These are phyloP conservation scores for Disparrhopalites patrizii DNA, from an alignment of 2,888 invertebrate species.

Conservation along the genomic window DNA sequence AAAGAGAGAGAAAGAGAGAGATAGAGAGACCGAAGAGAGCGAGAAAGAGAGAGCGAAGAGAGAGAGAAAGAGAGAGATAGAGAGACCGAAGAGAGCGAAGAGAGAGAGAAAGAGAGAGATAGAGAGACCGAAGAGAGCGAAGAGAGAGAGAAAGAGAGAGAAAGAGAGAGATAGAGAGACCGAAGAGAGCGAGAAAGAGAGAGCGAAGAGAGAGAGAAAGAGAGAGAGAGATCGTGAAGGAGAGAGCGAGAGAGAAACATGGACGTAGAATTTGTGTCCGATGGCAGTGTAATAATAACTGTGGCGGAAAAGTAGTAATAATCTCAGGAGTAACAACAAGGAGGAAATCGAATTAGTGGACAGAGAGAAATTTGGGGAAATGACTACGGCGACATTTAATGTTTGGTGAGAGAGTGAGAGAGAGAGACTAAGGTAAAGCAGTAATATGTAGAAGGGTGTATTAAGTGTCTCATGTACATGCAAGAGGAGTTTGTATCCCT, in stretches of 20 bases:
- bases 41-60: background rate
- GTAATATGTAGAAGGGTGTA: background rate
- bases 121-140: background rate
- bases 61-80: background rate
- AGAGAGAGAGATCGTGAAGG: background rate
- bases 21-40: background rate
- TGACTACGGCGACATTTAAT: conserved; percentile 9
- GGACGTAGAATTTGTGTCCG: conserved; percentile 1
- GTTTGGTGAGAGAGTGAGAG: background rate
- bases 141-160: background rate
- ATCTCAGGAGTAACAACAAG: conserved; percentile 3
- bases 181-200: background rate
- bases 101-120: background rate
- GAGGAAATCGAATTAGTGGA: conserved; percentile 26
- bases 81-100: background rate
- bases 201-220: background rate
- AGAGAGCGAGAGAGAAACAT: background rate
- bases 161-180: background rate
- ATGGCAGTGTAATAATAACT: background rate
- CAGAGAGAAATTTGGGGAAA: conserved; percentile 19
- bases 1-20: background rate
- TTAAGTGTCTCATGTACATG: conserved; percentile 7
- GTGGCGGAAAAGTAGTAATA: conserved; percentile 5
- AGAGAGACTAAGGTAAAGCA: background rate
- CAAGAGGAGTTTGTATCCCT: conserved; percentile 11